Evolutionary conservation across 2,797 vertebrate species (phyloP), one percentile per base, ranked within the genome.

Genomic region (Geotrypetes seraphini): DNA sequence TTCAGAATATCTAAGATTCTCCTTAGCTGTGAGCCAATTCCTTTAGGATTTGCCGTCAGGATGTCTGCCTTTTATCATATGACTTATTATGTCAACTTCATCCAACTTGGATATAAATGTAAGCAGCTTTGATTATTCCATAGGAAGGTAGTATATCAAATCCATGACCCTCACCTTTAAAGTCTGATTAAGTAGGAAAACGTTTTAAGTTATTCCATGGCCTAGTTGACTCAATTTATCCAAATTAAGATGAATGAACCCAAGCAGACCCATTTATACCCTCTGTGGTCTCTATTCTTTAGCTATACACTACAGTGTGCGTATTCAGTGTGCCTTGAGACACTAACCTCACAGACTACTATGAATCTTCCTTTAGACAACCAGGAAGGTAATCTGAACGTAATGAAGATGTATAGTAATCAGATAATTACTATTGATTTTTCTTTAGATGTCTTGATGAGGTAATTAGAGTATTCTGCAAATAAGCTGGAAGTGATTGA

Each of bases 351-450:
- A 49, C 1, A 1, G 5, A 16, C 41, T 41, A 57, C 52, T 22
- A 17, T 33, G 6, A 45, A 53, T 58, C 33, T 19, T 73, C 60
- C 54, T 63, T 50, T 45, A 62, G 54, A 53, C 39, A 50, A 69
- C 66, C 50, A 48, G 43, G 45, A 47, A 69, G 57, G 50, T 73
- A 73, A 75, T 76, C 63, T 69, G 52, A 39, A 47, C 42, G 20
- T 73, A 76, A 75, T 74, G 71, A 75, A 76, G 69, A 71, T 76
- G 63, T 73, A 60, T 69, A 59, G 66, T 67, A 71, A 83, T 76
- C 69, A 78, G 73, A 73, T 74, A 73, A 79, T 82, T 75, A 53
- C 51, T 73, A 78, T 79, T 1, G 73, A 79, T 65, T 72, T 51
- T 57, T 73, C 59, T 72, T 72, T 71, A 72, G 66, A 63, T 40